These are phyloP conservation scores for Polydrusus pterygomalis DNA, from an alignment of 2,888 invertebrate genomes.

Conservation along the genomic window DNA sequence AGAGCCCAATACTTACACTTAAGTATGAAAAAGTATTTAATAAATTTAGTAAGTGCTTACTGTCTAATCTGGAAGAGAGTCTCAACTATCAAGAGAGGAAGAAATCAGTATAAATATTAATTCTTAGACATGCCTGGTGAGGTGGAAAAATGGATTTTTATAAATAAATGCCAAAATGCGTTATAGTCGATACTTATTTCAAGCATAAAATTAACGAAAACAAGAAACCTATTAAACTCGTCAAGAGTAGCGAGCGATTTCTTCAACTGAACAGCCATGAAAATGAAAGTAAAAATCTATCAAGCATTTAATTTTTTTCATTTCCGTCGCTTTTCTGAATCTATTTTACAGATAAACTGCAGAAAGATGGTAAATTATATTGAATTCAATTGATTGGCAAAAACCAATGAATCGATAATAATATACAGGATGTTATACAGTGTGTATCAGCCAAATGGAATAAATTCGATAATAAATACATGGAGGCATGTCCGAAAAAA, in stretches of 20 bases:
- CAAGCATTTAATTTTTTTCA: slow-evolving; percentile 62
- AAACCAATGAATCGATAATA: not conserved
- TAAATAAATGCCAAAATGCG: slow-evolving; percentile 4
- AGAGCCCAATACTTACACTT: no score
- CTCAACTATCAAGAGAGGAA: no score
- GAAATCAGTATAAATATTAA: no score
- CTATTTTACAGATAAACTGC: not conserved
- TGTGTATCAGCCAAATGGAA: no score
- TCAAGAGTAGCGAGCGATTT: slow-evolving; percentile 60
- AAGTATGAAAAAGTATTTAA: no score
- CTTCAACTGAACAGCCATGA: slow-evolving; percentile 62
- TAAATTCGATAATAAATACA: no score
- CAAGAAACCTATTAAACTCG: slow-evolving; percentile 59
- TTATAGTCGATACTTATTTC: slow-evolving; percentile 25
- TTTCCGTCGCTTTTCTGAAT: slow-evolving; percentile 53
- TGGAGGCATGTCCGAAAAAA: no score
- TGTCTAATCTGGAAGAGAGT: no score
- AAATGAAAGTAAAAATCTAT: slow-evolving; percentile 64
- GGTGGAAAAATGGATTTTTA: not conserved
- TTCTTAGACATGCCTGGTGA: not conserved
- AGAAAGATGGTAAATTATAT: not conserved
- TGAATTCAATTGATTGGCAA: not conserved
- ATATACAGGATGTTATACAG: no score
- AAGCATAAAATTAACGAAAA: slow-evolving; percentile 50
- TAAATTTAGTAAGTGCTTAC: no score